Evolutionary conservation across 2,888 invertebrate genomes (phyloP), one percentile per base, ranked within the genome.

Genomic region (Nomada ruficornis): DNA sequence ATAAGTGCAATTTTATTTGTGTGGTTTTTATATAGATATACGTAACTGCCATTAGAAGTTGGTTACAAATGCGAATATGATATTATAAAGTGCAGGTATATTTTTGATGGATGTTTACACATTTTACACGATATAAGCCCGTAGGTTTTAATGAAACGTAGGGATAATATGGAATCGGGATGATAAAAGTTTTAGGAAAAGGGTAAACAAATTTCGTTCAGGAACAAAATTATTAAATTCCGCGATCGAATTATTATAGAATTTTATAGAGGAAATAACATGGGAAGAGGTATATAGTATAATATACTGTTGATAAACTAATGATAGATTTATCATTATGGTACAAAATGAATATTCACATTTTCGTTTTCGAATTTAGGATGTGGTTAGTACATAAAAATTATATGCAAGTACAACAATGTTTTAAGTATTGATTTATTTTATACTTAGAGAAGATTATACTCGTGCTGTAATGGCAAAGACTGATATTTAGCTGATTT

Each of bases 91-190:
- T 67, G 55, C 64, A 65, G 54, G 18, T 70, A 85, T 82, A 84
- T 86, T 84, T 86, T 86, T 82, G 62, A 86, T 62, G 64, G 71
- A 80, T 74, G 57, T 80, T 70, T 80, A 86, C 29, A 74, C 54
- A 54, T 20, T 69, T 81, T 65, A 65, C 26, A 68, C 54, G 20
- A 44, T 36, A 26, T 72, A 60, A 47, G 23, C 36, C 59, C 44
- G n/a, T 62, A 62, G 15, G 1, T 23, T 65, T 10, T 47, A 50
- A 68, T 62, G n/a, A 44, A 62, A 60, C 59, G 47, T 50, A 71
- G 11, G 13, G 60, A 52, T 4, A 59, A 64, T 26, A 29, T 20
- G 47, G 29, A 42, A 42, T 2, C 13, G 50, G 44, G 7, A 15
- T 54, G 7, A 36, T 11, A 10, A 29, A 36, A n/a, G 11, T 79